A percentile compares a stretch with the other conserved stretches of the same genome.
Evolutionary conservation across 1,140 invertebrate genomes (phyloP).

Genomic region (Drosophila cardini): DNA sequence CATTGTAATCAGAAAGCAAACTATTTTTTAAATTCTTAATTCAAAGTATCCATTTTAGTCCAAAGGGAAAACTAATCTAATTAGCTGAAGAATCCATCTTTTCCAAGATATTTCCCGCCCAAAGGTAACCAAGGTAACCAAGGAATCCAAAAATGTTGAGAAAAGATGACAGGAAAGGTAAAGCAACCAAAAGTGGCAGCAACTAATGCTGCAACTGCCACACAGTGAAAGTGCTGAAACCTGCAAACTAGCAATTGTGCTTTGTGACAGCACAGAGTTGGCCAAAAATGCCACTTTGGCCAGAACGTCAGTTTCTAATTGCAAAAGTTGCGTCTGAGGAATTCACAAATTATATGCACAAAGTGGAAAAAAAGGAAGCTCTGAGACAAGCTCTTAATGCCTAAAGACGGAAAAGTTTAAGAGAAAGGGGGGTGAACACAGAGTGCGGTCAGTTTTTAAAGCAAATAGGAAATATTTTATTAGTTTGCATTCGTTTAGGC

Average conservation of each 20-base stretch:
- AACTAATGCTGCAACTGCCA: constrained; percentile 6
- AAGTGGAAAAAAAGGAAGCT: constrained; percentile 8
- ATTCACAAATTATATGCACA: constrained; percentile 71
- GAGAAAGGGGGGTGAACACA: neutral
- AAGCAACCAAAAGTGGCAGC: constrained; percentile 1
- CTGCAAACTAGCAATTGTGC: constrained; percentile 22
- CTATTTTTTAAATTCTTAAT: no score
- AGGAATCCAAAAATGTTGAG: neutral
- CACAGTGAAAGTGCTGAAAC: constrained; percentile 23
- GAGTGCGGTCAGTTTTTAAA: constrained; percentile 14
- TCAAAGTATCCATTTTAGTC: neutral
- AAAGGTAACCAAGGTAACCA: neutral
- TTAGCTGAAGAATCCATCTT: neutral
- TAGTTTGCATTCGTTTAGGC: constrained; percentile 28
- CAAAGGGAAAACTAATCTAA: neutral
- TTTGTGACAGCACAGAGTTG: constrained; percentile 49
- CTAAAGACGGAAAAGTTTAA: constrained; percentile 1
- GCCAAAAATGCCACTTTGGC: constrained; percentile 50
- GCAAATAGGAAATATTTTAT: constrained; percentile 34
- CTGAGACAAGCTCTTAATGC: neutral
- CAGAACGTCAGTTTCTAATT: constrained; percentile 68
- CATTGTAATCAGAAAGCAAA: no score
- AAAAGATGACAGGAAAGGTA: no score
- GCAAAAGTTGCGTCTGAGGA: constrained; percentile 60
- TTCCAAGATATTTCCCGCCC: neutral